phyloP scores from a whole-genome alignment of 2,888 invertebrate genomes.

The Smittia aterrima region DNA sequence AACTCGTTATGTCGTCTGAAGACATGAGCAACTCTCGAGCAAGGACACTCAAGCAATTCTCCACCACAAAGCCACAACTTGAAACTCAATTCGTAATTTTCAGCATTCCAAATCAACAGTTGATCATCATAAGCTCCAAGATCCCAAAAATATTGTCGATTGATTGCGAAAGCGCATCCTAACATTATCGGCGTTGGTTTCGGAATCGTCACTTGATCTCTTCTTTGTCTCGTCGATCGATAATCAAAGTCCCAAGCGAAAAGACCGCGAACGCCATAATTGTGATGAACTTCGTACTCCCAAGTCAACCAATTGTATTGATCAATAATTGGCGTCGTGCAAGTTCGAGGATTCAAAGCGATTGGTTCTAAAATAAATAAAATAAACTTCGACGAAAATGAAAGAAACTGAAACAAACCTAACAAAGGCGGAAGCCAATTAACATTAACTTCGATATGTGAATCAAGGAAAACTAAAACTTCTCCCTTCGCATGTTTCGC shows the following conservation, averaged over 20 bases:
- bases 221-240: conserved; percentile 33
- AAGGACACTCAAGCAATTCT: conserved; percentile 56
- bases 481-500: conserved; percentile 78
- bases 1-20: neutral
- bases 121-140: conserved; percentile 15
- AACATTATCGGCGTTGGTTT: conserved; percentile 97
- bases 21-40: conserved; percentile 64
- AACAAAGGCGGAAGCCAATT: no score
- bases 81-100: neutral
- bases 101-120: conserved; percentile 6
- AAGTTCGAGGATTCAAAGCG: neutral
- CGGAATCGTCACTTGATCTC: conserved; percentile 48
- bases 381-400: no score
- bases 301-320: conserved; percentile 19
- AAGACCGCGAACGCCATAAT: neutral
- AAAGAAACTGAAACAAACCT: no score
- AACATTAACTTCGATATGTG: conserved; percentile 85
- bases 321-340: conserved; percentile 39
- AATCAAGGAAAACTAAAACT: conserved; percentile 86
- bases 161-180: conserved; percentile 55
- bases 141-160: conserved; percentile 6
- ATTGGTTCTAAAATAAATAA: no score
- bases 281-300: no score
- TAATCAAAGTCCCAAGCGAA: conserved; percentile 9
- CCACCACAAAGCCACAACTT: conserved; percentile 6